Percentiles rank a stretch among this genome's conserved stretches.
Evolutionary conservation across 2,797 vertebrate genomes (phyloP).

Genomic region (Gobio occitaniae): DNA sequence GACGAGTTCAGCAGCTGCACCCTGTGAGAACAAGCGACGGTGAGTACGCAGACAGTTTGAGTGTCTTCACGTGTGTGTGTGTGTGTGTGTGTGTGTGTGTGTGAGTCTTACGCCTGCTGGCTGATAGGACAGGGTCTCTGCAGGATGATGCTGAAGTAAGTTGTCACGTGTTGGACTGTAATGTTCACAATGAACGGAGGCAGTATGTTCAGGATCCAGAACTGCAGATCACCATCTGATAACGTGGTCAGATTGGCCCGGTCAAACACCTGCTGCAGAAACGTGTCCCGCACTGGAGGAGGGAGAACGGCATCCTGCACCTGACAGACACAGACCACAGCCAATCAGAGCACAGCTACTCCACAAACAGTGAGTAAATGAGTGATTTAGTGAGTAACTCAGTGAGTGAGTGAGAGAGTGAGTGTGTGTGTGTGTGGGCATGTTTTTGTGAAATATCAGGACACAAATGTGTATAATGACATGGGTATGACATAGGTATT

Average conservation of each 20-base stretch:
- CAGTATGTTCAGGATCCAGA: slow-evolving; percentile 72
- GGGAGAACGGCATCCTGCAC: slow-evolving; percentile 49
- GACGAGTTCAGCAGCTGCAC: slow-evolving; percentile 65
- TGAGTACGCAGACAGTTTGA: no score
- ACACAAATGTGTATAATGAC: no score
- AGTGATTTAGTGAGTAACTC: no score
- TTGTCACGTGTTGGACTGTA: slow-evolving; percentile 56
- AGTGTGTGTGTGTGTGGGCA: no score
- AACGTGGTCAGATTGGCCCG: slow-evolving; percentile 71
- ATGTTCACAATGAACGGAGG: slow-evolving; percentile 69
- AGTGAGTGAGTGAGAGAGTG: no score
- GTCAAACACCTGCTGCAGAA: slow-evolving; percentile 74
- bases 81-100: not conserved
- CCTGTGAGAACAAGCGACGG: slow-evolving; percentile 59
- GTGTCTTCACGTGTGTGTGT: slow-evolving; percentile 16
- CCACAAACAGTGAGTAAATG: no score
- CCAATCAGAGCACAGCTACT: not conserved
- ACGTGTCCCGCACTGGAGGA: slow-evolving; percentile 63
- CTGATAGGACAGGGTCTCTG: slow-evolving; percentile 69
- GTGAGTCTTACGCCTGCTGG: slow-evolving; percentile 65
- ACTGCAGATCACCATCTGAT: slow-evolving; percentile 58
- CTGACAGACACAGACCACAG: slow-evolving; percentile 55
- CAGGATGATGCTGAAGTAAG: slow-evolving; percentile 68
- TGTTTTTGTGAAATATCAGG: no score
- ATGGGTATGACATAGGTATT: no score